Base-by-base conservation (phyloP, 2,797 vertebrate species). In the Sandelia bainsii region DNA sequence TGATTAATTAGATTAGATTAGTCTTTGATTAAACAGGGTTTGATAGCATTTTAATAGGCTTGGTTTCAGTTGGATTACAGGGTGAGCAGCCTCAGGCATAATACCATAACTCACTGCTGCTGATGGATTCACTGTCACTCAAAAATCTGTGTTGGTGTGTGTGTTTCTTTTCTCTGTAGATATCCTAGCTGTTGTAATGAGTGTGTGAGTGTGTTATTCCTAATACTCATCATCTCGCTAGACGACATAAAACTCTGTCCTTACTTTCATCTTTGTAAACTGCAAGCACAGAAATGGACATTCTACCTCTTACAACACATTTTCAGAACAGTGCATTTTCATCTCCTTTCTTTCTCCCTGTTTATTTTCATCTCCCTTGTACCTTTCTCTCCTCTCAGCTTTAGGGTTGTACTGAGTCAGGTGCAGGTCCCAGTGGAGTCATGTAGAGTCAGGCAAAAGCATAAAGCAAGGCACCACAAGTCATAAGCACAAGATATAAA, bases 1-100 rank as follows among this genome's bases (percentile, higher is more conserved):
- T 86, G 83, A 89, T 88, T 85, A 91, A 91, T 88, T 81, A 82
- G 80, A 87, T 82, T 60, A 89, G 81, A 92, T 92, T 88, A 88
- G 75, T 81, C 81, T 83, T 88, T 90, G 90, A 92, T 91, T 91
- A 88, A 91, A 90, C 84, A 53, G 71, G 62, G 63, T 86, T 86
- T 87, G 87, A 89, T 89, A 83, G 81, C 62, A 72, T 83, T 89
- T 91, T 91, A 92, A 92, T 88, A 79, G 86, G 79, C 84, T 85
- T 80, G 78, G 69, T 84, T 86, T 88, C 76, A 80, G 75, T 70
- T 79, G 83, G 90, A 92, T 92, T 88, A 91, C 78, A 83, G 79
- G 62, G 73, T 57, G 74, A 89, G 85, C 69, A 74, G 89, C 90
- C 79, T 79, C 57, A 44, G 86, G 91, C 87, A 48, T 73, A 54